Evolutionary conservation across 2,113 vertebrate genomes (phyloP).

Genomic region (Phaetusa simplex): DNA sequence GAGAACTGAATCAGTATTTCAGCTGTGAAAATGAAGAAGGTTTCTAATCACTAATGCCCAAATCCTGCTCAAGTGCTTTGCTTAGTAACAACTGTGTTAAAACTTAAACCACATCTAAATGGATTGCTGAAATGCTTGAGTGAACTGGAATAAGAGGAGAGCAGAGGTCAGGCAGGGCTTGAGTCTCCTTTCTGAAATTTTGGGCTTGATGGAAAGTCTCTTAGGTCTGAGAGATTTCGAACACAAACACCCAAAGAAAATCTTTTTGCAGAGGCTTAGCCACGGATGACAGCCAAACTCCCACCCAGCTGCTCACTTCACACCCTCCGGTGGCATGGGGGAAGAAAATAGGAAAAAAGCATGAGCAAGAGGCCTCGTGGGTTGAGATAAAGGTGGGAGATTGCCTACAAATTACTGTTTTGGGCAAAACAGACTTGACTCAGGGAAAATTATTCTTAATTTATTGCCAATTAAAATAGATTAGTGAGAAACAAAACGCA

Average conservation of each 20-base stretch:
- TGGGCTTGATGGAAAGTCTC: neutral
- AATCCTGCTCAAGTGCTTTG: neutral
- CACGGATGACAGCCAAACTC: neutral
- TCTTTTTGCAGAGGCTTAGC: neutral
- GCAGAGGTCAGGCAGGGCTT: neutral
- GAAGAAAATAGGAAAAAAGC: neutral
- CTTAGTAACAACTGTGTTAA: neutral
- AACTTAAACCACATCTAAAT: neutral
- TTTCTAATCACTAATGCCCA: neutral
- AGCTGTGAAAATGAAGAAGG: neutral
- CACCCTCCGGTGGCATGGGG: neutral
- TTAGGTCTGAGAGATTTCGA: neutral
- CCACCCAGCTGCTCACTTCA: neutral
- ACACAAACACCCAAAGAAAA: neutral
- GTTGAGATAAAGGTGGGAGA: neutral
- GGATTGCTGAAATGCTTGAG: neutral
- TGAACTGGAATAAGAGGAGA: neutral
- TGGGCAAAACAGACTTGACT: neutral
- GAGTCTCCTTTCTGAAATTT: neutral
- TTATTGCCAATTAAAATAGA: neutral
- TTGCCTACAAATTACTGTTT: neutral
- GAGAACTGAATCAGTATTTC: neutral
- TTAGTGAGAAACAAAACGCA: neutral
- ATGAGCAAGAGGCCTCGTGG: neutral
- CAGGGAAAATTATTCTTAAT: neutral